These are phyloP conservation scores for Antechinus stuartii DNA, from an alignment of 2,113 vertebrate species.

Conservation along the genomic window DNA sequence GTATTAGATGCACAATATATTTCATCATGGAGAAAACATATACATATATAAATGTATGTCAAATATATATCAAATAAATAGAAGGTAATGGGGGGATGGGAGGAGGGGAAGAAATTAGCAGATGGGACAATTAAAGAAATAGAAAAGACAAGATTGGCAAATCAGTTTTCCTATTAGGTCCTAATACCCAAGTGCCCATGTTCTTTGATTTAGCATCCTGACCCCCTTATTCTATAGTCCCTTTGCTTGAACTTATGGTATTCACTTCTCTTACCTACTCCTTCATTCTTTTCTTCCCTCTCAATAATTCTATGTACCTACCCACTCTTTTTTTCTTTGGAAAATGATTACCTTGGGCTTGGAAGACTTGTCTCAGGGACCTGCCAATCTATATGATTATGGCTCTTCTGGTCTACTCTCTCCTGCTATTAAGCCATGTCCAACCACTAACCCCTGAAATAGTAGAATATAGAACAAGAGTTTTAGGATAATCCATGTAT, in stretches of 20 bases:
- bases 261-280: neutral
- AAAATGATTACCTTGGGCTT: neutral
- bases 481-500: neutral
- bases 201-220: neutral
- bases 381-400: neutral
- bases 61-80: neutral
- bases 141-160: neutral
- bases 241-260: neutral
- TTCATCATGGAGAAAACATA: neutral
- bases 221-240: neutral
- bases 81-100: neutral
- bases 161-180: neutral
- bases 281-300: neutral
- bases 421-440: neutral
- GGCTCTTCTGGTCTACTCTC: neutral
- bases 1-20: neutral
- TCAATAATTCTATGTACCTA: neutral
- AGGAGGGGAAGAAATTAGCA: neutral
- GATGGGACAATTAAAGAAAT: too few relatives aligned
- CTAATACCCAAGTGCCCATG: neutral
- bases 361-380: neutral
- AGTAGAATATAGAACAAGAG: neutral
- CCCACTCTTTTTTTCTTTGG: neutral
- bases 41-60: too few relatives aligned
- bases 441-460: neutral